Evolutionary conservation across 2,797 vertebrate species (phyloP).

Genomic region (Sandelia bainsii): DNA sequence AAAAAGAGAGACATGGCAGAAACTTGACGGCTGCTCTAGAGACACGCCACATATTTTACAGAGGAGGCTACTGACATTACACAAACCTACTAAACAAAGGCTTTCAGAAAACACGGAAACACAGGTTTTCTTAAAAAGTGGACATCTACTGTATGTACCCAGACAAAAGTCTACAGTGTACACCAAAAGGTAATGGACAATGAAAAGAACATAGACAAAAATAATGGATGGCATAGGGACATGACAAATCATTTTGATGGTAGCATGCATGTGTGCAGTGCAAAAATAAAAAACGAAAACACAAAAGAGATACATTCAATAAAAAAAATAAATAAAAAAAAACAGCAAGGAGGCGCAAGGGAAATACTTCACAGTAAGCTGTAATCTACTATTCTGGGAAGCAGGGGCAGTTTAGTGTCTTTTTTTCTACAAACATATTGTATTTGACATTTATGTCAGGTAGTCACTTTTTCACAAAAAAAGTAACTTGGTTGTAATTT

Average conservation of each 20-base stretch:
- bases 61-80: conserved; percentile 71
- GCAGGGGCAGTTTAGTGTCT: conserved; percentile 59
- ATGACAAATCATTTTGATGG: conserved; percentile 59
- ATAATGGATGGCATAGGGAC: conserved; percentile 47
- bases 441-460: conserved; percentile 20
- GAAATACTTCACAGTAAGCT: conserved; percentile 28
- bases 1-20: conserved; percentile 83
- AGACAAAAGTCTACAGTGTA: conserved; percentile 68
- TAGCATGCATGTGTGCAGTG: conserved; percentile 75
- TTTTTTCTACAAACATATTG: conserved; percentile 43
- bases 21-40: conserved; percentile 60
- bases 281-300: conserved; percentile 41
- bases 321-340: conserved; percentile 42
- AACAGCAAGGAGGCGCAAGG: conserved; percentile 59
- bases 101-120: conserved; percentile 61
- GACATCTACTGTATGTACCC: conserved; percentile 50
- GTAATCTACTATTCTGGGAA: conserved; percentile 57
- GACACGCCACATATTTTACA: conserved; percentile 74
- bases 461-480: conserved; percentile 13
- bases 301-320: conserved; percentile 48
- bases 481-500: conserved; percentile 45
- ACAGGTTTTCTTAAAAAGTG: conserved; percentile 45
- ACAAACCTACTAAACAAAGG: conserved; percentile 70
- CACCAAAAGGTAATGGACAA: conserved; percentile 57
- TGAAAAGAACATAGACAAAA: conserved; percentile 45